Evolutionary conservation across 2,888 invertebrate genomes (phyloP).

Genomic region (Orchesella flavescens): DNA sequence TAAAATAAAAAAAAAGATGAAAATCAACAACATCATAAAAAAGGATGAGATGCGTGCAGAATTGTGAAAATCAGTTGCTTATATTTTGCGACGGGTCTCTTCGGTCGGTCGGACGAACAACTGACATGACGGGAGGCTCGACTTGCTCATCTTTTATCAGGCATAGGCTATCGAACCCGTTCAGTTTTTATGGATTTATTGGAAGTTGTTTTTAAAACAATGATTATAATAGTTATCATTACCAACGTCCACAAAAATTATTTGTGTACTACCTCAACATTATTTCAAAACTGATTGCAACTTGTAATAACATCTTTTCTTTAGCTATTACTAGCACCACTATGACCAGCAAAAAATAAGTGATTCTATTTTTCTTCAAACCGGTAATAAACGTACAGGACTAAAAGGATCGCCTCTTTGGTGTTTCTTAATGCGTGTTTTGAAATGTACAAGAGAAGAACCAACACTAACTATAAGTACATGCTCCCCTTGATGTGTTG

Average conservation of each 20-base stretch:
- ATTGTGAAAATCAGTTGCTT: background rate
- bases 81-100: background rate
- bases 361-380: background rate
- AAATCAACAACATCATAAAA: background rate
- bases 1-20: background rate
- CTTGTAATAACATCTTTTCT: too few relatives aligned
- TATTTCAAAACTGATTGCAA: too few relatives aligned
- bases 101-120: background rate
- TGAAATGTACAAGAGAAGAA: too few relatives aligned
- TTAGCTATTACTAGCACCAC: too few relatives aligned
- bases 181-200: slow-evolving; percentile 1
- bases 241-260: background rate
- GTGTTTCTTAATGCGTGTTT: too few relatives aligned
- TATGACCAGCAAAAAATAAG: too few relatives aligned
- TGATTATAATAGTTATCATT: slow-evolving; percentile 10
- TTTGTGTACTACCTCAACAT: background rate
- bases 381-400: slow-evolving; percentile 6
- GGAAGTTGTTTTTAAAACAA: slow-evolving; percentile 10
- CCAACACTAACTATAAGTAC: too few relatives aligned
- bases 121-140: background rate
- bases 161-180: slow-evolving; percentile 25
- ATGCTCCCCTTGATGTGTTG: background rate
- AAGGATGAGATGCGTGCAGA: slow-evolving; percentile 1
- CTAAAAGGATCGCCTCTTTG: too few relatives aligned
- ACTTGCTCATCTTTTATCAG: background rate